phyloP scores from a whole-genome alignment of 1,140 invertebrate genomes.

The Oedothorax gibbosus region DNA sequence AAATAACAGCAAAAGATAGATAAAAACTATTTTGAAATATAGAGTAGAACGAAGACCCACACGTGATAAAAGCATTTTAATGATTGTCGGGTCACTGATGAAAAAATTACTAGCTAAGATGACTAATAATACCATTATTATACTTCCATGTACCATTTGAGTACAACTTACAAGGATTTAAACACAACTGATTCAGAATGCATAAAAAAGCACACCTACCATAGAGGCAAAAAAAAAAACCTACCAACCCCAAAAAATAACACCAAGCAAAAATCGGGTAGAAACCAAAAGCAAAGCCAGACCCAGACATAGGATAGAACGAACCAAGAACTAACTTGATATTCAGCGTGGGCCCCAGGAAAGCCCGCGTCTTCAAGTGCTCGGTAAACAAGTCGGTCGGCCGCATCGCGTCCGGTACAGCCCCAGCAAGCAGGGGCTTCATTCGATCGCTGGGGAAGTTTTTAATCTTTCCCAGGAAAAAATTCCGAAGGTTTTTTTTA shows the following conservation, averaged over 20 bases:
- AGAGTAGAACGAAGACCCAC: no score
- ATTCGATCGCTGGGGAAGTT: conserved; percentile 46
- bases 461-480: conserved; percentile 47
- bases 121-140: no score
- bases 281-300: neutral
- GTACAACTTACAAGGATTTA: no score
- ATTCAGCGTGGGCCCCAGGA: conserved; percentile 50
- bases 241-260: neutral
- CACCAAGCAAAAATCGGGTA: neutral
- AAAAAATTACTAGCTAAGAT: no score
- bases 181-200: no score
- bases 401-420: conserved; percentile 34
- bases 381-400: conserved; percentile 53
- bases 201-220: no score
- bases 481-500: neutral
- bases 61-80: no score
- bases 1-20: no score
- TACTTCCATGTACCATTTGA: no score
- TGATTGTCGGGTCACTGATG: no score
- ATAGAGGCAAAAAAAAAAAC: neutral
- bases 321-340: conserved; percentile 44
- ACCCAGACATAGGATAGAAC: conserved; percentile 8
- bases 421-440: conserved; percentile 20
- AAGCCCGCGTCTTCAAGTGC: conserved; percentile 56
- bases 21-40: no score